phyloP scores from a whole-genome alignment of 2,797 vertebrate genomes.

The Cheirogaleus major region DNA sequence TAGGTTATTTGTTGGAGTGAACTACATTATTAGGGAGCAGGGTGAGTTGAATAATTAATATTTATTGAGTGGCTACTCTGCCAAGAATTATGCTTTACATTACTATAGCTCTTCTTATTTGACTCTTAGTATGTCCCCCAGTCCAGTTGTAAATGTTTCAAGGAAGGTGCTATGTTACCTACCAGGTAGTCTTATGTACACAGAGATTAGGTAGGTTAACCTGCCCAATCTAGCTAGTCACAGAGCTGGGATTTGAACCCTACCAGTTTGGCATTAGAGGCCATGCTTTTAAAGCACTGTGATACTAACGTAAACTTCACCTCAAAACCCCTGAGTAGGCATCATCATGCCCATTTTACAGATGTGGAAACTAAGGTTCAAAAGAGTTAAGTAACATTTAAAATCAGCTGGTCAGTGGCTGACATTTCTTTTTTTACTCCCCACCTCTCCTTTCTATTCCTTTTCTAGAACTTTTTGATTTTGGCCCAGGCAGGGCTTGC shows the following conservation, averaged over 20 bases:
- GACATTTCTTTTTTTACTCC: neutral
- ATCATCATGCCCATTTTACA: neutral
- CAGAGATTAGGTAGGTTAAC: neutral
- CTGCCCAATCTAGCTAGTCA: too few species aligned
- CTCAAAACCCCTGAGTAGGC: neutral
- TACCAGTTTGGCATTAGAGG: neutral
- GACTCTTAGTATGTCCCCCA: neutral
- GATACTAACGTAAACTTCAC: neutral
- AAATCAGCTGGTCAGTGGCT: neutral
- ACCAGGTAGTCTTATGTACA: too few species aligned
- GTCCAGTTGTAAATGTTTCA: neutral
- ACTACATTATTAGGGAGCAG: neutral
- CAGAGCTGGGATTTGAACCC: neutral
- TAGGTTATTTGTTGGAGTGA: neutral
- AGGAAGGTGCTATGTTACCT: neutral
- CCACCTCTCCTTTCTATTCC: neutral
- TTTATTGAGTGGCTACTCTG: neutral
- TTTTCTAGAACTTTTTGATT: neutral
- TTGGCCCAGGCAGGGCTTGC: neutral
- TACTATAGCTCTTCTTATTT: neutral
- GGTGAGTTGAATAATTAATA: neutral
- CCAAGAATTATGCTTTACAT: neutral
- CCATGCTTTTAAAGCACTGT: neutral
- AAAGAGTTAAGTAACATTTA: neutral
- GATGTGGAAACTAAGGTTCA: neutral